Percentiles rank a stretch among this genome's conserved stretches.
Conservation (phyloP, 2,888 invertebrate genomes). For the Drosophila kanekoi region DNA sequence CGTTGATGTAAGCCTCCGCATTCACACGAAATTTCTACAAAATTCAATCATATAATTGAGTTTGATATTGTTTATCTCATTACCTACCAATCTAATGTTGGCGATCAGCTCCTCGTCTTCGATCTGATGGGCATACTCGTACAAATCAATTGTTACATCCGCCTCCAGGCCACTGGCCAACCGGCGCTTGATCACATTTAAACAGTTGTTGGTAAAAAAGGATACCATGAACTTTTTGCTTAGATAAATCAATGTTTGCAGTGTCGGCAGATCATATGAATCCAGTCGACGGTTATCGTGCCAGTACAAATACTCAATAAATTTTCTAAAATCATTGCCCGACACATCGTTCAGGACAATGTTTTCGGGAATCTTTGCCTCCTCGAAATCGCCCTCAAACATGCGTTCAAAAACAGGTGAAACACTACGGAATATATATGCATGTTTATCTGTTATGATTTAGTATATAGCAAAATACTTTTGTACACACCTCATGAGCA, state of each 20-base stretch:
- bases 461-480: background rate
- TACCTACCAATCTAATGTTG: slow-evolving; percentile 29
- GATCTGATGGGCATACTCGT: slow-evolving; percentile 46
- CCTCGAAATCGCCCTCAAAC: slow-evolving; percentile 59
- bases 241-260: slow-evolving; percentile 53
- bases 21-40: slow-evolving; percentile 25
- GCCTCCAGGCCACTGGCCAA: slow-evolving; percentile 16
- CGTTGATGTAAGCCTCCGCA: slow-evolving; percentile 11
- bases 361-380: slow-evolving; percentile 42
- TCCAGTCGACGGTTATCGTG: slow-evolving; percentile 42
- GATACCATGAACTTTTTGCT: slow-evolving; percentile 59
- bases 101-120: slow-evolving; percentile 38
- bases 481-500: slow-evolving; percentile 48
- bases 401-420: slow-evolving; percentile 63
- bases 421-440: slow-evolving; percentile 9
- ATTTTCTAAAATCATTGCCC: slow-evolving; percentile 44
- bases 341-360: slow-evolving; percentile 60
- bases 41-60: background rate
- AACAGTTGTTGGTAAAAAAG: slow-evolving; percentile 38
- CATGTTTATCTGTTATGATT: background rate
- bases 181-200: slow-evolving; percentile 26
- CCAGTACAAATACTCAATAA: slow-evolving; percentile 52
- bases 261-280: slow-evolving; percentile 30
- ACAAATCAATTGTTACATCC: slow-evolving; percentile 46
- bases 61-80: background rate